These are phyloP conservation scores for Lanistes nyassanus DNA, from an alignment of 1,140 invertebrate species.

Conservation along the genomic window DNA sequence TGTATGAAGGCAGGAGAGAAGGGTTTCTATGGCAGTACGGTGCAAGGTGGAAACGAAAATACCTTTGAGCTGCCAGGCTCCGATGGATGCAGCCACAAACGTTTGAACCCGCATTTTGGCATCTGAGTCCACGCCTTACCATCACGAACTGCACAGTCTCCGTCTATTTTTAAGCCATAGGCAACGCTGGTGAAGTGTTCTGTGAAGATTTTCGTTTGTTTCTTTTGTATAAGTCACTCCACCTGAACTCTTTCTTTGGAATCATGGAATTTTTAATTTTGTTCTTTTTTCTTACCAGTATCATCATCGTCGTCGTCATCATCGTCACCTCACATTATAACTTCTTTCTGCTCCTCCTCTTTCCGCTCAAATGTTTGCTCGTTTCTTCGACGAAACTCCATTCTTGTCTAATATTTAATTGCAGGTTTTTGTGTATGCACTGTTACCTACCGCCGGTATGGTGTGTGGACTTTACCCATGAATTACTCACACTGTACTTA, in stretches of 20 bases:
- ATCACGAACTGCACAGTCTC: not conserved
- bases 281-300: not conserved
- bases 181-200: not conserved
- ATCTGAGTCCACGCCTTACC: slow-evolving; percentile 7
- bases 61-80: slow-evolving; percentile 40
- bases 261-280: not conserved
- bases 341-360: not conserved
- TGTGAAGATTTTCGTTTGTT: not conserved
- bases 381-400: too few relatives aligned
- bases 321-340: too few relatives aligned
- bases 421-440: too few relatives aligned
- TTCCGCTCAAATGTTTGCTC: not conserved
- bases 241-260: not conserved
- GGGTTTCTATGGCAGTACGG: slow-evolving; percentile 45
- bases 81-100: slow-evolving; percentile 34
- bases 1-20: slow-evolving; percentile 49
- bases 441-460: too few relatives aligned
- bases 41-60: slow-evolving; percentile 42
- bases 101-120: slow-evolving; percentile 39
- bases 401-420: too few relatives aligned
- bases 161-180: not conserved
- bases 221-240: not conserved
- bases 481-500: too few relatives aligned
- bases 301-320: not conserved
- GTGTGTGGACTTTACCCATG: too few relatives aligned